phyloP scores from a whole-genome alignment of 2,797 vertebrate genomes.

The Bovichtus variegatus region DNA sequence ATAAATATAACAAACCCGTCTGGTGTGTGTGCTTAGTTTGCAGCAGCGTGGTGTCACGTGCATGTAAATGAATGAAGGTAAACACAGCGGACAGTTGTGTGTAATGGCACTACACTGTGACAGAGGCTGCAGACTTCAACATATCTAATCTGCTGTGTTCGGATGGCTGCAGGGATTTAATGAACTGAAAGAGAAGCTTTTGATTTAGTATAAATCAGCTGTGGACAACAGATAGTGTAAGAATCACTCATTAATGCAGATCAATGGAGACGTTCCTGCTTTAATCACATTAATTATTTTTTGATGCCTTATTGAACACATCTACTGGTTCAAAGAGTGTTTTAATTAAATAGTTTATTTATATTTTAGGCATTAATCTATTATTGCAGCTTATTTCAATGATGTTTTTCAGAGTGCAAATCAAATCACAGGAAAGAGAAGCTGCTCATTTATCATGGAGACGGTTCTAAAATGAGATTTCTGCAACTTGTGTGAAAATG shows the following conservation, averaged over 20 bases:
- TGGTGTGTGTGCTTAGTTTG: neutral
- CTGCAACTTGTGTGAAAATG: neutral
- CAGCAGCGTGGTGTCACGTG: conserved; percentile 3
- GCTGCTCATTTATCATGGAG: neutral
- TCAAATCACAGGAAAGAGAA: neutral
- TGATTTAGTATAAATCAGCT: neutral
- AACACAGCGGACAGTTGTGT: neutral
- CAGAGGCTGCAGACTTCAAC: neutral
- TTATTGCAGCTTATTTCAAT: neutral
- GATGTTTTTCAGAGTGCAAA: neutral
- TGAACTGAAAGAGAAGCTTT: neutral
- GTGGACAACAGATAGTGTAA: neutral
- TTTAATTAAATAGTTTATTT: neutral
- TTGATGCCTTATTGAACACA: neutral
- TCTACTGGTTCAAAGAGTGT: neutral
- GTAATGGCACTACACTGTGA: neutral
- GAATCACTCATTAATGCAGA: neutral
- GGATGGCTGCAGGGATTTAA: neutral
- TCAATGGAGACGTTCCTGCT: neutral
- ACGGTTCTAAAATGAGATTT: neutral
- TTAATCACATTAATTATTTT: neutral
- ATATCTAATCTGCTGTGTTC: neutral
- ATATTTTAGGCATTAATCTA: neutral
- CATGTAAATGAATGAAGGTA: conserved; percentile 18
- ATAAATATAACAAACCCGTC: neutral